These are phyloP conservation scores for Sialia sialis DNA, from an alignment of 2,113 vertebrate species.

Conservation along the genomic window DNA sequence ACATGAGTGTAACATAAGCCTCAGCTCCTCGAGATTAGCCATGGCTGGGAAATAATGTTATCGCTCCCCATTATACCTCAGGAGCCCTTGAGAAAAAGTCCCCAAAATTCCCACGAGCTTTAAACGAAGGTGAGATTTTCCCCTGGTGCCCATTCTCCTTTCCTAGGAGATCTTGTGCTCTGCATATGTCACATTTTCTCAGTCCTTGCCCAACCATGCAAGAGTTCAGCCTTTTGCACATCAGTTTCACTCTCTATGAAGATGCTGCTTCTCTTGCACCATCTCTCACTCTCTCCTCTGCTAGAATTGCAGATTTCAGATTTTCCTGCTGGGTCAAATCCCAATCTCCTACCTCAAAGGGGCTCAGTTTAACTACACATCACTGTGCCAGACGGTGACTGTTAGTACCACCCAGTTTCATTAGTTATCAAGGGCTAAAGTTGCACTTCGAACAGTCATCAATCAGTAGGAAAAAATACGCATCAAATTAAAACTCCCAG, in stretches of 20 bases:
- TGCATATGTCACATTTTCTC: not conserved
- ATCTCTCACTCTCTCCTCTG: not conserved
- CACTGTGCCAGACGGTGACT: slow-evolving; percentile 31
- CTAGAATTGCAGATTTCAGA: not conserved
- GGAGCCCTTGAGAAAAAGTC: slow-evolving; percentile 42
- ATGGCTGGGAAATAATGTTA: slow-evolving; percentile 59
- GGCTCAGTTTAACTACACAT: slow-evolving; percentile 29
- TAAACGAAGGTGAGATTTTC: not conserved
- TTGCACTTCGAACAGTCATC: slow-evolving; percentile 70
- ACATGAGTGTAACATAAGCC: not conserved
- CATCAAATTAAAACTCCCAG: slow-evolving; percentile 71
- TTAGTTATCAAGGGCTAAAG: slow-evolving; percentile 67
- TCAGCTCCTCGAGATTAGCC: slow-evolving; percentile 30
- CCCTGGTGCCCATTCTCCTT: not conserved
- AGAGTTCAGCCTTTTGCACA: not conserved
- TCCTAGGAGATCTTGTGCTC: not conserved
- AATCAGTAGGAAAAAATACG: slow-evolving; percentile 70
- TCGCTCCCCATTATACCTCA: not conserved
- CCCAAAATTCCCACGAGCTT: slow-evolving; percentile 24
- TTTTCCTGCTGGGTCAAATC: slow-evolving; percentile 58
- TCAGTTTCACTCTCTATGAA: not conserved
- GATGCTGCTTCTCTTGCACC: slow-evolving; percentile 1
- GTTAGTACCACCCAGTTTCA: slow-evolving; percentile 50
- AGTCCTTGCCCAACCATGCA: not conserved
- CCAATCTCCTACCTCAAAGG: slow-evolving; percentile 13